Evolutionary conservation across 2,888 invertebrate genomes (phyloP).

Genomic region (Onthophagus sagittarius): DNA sequence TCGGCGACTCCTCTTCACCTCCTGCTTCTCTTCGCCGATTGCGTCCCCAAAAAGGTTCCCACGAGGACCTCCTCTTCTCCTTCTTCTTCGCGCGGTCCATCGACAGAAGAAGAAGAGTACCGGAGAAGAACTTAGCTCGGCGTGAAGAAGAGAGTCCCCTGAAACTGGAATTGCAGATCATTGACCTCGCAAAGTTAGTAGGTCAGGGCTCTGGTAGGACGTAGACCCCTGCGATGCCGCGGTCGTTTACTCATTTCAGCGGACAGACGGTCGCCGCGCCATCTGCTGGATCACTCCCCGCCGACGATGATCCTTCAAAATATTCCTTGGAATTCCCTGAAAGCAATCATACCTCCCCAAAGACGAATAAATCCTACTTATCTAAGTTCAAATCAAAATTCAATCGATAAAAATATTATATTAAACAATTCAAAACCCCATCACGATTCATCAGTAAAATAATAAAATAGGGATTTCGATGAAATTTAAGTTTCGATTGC

Average conservation of each 20-base stretch:
- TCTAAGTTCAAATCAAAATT: neutral
- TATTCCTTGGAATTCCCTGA: neutral
- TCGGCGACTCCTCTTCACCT: neutral
- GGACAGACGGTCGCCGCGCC: slow-evolving; percentile 19
- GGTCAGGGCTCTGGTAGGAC: slow-evolving; percentile 49
- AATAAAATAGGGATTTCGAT: too few species aligned
- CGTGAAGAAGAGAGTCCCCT: slow-evolving; percentile 34
- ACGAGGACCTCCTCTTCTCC: neutral
- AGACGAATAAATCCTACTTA: neutral
- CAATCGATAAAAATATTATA: too few species aligned
- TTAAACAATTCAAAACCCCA: too few species aligned
- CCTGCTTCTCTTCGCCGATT: neutral
- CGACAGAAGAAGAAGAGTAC: neutral
- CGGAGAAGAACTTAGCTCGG: neutral
- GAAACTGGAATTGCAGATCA: slow-evolving; percentile 50
- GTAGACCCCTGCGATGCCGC: slow-evolving; percentile 38
- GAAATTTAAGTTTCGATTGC: too few species aligned
- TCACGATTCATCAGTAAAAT: too few species aligned
- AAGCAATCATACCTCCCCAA: neutral
- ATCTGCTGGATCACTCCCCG: slow-evolving; percentile 3
- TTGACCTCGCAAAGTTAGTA: slow-evolving; percentile 50
- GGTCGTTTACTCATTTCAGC: slow-evolving; percentile 45
- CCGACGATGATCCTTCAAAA: neutral
- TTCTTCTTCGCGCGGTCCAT: neutral
- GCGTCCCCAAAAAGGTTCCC: neutral